Conservation (phyloP, 1,140 invertebrate genomes). For the Probaryconus sp. region DNA sequence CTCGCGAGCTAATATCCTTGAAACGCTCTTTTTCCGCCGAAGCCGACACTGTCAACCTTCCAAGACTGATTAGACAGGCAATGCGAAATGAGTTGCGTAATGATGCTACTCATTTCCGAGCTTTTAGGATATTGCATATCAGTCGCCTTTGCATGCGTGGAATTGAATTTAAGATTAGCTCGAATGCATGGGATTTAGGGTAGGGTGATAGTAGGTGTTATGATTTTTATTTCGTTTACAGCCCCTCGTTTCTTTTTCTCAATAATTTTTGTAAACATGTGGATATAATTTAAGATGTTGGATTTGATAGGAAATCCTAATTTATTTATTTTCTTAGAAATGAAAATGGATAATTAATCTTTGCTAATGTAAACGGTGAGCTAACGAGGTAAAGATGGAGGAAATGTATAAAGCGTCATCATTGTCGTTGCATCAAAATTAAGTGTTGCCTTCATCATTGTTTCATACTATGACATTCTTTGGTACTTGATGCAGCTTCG, state of each 20-base stretch:
- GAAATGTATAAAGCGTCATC: conserved; percentile 13
- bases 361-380: no score
- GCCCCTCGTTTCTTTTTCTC: no score
- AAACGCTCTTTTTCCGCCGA: conserved; percentile 43
- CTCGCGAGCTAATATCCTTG: conserved; percentile 55
- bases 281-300: no score
- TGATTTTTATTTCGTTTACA: no score
- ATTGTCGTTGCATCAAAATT: conserved; percentile 32
- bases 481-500: conserved; percentile 57
- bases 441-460: conserved; percentile 34
- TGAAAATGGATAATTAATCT: no score
- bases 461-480: conserved; percentile 41
- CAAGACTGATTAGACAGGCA: conserved; percentile 45
- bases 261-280: no score
- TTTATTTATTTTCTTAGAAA: no score
- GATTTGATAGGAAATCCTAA: no score
- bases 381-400: conserved; percentile 17
- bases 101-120: conserved; percentile 23
- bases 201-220: no score
- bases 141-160: conserved; percentile 1
- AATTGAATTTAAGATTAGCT: conserved; percentile 2
- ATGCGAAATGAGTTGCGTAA: conserved; percentile 21
- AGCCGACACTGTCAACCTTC: conserved; percentile 43
- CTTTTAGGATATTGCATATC: conserved; percentile 44
- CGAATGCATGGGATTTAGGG: no score